Evolutionary conservation across 92 coral and sea anemone species (phyloP).

Genomic region (Ricordea florida): DNA sequence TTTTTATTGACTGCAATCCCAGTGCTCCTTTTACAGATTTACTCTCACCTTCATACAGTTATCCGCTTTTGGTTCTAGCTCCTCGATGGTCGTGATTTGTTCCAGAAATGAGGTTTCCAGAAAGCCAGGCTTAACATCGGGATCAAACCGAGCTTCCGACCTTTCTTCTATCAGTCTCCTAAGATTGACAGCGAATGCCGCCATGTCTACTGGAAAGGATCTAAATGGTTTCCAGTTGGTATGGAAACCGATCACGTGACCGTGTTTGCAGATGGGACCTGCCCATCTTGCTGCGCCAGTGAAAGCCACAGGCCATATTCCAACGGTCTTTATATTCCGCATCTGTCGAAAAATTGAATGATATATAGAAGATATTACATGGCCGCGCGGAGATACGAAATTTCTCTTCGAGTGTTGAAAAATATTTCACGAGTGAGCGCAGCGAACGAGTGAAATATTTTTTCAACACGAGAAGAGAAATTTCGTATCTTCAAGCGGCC

Average conservation of each 20-base stretch:
- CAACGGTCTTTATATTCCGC: conserved; percentile 74
- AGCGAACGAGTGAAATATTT: no score
- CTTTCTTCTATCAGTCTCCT: conserved; percentile 43
- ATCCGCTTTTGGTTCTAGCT: conserved; percentile 76
- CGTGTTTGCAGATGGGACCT: conserved; percentile 86
- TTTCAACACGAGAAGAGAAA: no score
- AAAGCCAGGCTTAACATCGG: conserved; percentile 71
- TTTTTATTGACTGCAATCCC: neutral
- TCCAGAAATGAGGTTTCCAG: conserved; percentile 79
- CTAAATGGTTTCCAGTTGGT: conserved; percentile 86
- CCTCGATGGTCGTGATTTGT: conserved; percentile 63
- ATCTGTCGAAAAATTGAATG: conserved; percentile 68
- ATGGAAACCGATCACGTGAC: conserved; percentile 78
- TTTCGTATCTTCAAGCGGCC: no score
- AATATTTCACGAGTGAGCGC: no score
- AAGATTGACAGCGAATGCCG: conserved; percentile 88
- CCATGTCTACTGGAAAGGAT: conserved; percentile 86
- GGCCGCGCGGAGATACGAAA: no score
- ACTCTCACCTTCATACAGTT: conserved; percentile 78
- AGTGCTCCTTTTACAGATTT: neutral
- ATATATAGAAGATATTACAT: no score
- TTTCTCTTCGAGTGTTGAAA: no score
- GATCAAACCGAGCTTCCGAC: conserved; percentile 68
- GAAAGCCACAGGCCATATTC: conserved; percentile 95
- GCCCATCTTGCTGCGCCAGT: conserved; percentile 94